These are phyloP conservation scores for Tinea pellionella DNA, from an alignment of 2,888 invertebrate species.

Conservation along the genomic window DNA sequence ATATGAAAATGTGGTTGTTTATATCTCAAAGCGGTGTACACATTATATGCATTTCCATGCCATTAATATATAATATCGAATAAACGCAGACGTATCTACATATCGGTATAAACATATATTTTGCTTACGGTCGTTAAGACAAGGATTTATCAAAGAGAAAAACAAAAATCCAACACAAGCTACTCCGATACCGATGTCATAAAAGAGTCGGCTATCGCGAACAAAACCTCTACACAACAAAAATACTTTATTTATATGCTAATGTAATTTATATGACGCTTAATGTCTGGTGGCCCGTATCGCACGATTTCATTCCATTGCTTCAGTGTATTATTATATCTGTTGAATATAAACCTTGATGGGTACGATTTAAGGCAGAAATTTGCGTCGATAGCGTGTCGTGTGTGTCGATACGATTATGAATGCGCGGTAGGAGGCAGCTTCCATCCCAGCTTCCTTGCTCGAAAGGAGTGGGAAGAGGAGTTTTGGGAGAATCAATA, in stretches of 20 bases:
- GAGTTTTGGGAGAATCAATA: conserved; percentile 58
- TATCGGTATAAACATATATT: conserved; percentile 19
- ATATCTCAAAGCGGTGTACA: not conserved
- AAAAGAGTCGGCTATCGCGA: conserved; percentile 55
- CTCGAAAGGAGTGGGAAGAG: conserved; percentile 27
- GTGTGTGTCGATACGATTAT: conserved; percentile 60
- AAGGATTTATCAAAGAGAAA: conserved; percentile 65
- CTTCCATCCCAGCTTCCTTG: conserved; percentile 58
- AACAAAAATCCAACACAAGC: conserved; percentile 57
- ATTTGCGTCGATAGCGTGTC: conserved; percentile 14
- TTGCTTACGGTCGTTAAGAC: conserved; percentile 64
- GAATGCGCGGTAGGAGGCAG: conserved; percentile 68
- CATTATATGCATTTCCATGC: not conserved
- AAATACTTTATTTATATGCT: conserved; percentile 71
- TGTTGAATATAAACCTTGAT: not conserved
- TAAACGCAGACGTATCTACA: not conserved
- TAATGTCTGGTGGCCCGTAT: conserved; percentile 68
- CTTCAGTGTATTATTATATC: conserved; percentile 23
- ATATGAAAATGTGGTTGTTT: not conserved
- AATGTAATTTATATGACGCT: conserved; percentile 70
- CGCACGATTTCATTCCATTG: conserved; percentile 65
- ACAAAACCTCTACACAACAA: conserved; percentile 48
- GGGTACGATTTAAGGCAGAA: conserved; percentile 33
- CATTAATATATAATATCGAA: not conserved
- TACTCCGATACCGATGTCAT: conserved; percentile 54